phyloP scores from a whole-genome alignment of 1,140 invertebrate genomes.

The Psix sp. region DNA sequence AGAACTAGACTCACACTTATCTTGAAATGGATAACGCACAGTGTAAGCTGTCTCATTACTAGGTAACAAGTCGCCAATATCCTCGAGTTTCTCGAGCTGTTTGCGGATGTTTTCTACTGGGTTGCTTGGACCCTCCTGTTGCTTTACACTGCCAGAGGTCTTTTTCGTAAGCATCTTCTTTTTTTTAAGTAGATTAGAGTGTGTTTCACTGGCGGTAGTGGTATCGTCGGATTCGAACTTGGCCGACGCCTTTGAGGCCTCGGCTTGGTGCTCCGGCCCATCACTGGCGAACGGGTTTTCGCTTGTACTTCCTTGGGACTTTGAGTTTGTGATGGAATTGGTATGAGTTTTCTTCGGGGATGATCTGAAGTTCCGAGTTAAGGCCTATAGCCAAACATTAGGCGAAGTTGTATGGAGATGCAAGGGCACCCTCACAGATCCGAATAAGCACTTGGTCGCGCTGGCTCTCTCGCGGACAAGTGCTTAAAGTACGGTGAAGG shows the following conservation, averaged over 20 bases:
- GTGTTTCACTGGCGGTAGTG: slow-evolving; percentile 72
- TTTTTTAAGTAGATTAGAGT: slow-evolving; percentile 67
- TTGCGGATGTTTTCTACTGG: slow-evolving; percentile 86
- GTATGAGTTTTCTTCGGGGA: slow-evolving; percentile 71
- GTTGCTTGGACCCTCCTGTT: slow-evolving; percentile 77
- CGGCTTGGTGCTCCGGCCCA: slow-evolving; percentile 56
- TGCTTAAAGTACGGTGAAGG: slow-evolving; percentile 69
- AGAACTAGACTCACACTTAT: slow-evolving; percentile 77
- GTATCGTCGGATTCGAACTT: slow-evolving; percentile 74
- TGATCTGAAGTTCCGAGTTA: slow-evolving; percentile 76
- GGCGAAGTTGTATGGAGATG: slow-evolving; percentile 75
- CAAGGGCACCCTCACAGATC: slow-evolving; percentile 73
- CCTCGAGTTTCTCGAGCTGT: slow-evolving; percentile 86
- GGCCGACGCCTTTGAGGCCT: slow-evolving; percentile 50
- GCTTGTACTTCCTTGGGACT: slow-evolving; percentile 60
- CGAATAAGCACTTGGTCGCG: slow-evolving; percentile 50
- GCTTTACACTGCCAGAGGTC: slow-evolving; percentile 65
- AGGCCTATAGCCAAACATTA: slow-evolving; percentile 78
- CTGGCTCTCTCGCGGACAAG: slow-evolving; percentile 17
- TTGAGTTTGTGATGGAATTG: slow-evolving; percentile 68
- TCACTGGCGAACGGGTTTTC: slow-evolving; percentile 60
- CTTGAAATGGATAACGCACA: slow-evolving; percentile 84
- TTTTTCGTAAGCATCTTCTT: slow-evolving; percentile 74
- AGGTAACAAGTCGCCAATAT: slow-evolving; percentile 87
- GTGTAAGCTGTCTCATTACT: slow-evolving; percentile 84